Percentiles rank a stretch among this genome's conserved stretches.
Evolutionary conservation across 2,797 vertebrate genomes (phyloP).

Genomic region (Anguilla obscura): DNA sequence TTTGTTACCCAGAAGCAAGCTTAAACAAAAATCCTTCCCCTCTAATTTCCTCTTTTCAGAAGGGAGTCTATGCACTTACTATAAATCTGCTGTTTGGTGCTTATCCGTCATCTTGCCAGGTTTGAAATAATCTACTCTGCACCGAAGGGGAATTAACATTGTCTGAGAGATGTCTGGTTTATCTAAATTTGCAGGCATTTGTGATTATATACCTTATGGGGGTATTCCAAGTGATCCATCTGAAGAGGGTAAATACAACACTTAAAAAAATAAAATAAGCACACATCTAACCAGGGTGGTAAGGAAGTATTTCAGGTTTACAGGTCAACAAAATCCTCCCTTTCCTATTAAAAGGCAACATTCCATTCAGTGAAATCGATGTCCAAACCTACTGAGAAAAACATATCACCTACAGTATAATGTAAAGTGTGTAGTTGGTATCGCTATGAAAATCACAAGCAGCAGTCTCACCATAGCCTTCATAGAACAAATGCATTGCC

Average conservation of each 20-base stretch:
- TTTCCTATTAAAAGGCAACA: neutral
- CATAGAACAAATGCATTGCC: neutral
- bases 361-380: neutral
- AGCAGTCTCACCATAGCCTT: neutral
- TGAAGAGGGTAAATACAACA: neutral
- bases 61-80: constrained; percentile 1
- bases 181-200: constrained; percentile 15
- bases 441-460: neutral
- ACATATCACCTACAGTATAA: neutral
- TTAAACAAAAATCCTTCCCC: neutral
- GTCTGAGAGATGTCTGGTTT: neutral
- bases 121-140: constrained; percentile 20
- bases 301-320: neutral
- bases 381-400: neutral
- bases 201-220: neutral
- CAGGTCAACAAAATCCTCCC: neutral
- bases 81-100: constrained; percentile 26
- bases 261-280: neutral
- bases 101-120: constrained; percentile 1
- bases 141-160: constrained; percentile 11
- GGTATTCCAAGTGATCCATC: neutral
- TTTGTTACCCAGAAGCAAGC: neutral
- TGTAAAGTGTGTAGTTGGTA: neutral
- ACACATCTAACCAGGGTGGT: neutral
- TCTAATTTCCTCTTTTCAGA: neutral